These are phyloP conservation scores for Cololabis saira DNA, from an alignment of 2,113 vertebrate genomes.

Conservation along the genomic window DNA sequence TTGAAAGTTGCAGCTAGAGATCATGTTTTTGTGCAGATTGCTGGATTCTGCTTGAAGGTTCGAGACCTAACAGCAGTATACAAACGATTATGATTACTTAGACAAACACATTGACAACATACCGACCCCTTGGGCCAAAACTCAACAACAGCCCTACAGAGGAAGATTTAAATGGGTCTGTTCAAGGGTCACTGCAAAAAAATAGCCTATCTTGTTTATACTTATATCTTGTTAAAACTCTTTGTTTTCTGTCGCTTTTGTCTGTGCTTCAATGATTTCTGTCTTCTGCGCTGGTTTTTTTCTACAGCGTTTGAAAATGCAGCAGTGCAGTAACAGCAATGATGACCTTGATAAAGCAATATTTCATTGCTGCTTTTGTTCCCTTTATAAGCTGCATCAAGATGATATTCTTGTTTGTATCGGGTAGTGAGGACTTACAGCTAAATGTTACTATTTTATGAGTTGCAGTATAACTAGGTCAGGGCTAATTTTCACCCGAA, in stretches of 20 bases:
- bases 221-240: too few relatives aligned
- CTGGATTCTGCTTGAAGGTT: slow-evolving; percentile 31
- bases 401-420: not conserved
- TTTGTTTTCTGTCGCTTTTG: slow-evolving; percentile 24
- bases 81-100: slow-evolving; percentile 52
- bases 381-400: not conserved
- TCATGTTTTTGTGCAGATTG: slow-evolving; percentile 38
- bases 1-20: slow-evolving; percentile 48
- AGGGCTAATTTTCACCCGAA: too few relatives aligned
- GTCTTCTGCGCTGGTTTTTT: slow-evolving; percentile 2
- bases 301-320: not conserved
- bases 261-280: not conserved
- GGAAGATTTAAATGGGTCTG: slow-evolving; percentile 30
- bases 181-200: slow-evolving; percentile 51
- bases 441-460: not conserved
- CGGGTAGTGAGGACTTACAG: not conserved
- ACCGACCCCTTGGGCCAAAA: slow-evolving; percentile 19
- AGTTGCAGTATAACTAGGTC: too few relatives aligned
- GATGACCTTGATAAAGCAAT: not conserved
- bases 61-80: slow-evolving; percentile 13
- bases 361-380: not conserved
- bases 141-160: slow-evolving; percentile 7
- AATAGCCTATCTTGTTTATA: slow-evolving; percentile 33
- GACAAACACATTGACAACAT: slow-evolving; percentile 43
- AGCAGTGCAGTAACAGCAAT: not conserved